Conservation (phyloP, 1,140 invertebrate species). For the Dufourea novaeangliae region DNA sequence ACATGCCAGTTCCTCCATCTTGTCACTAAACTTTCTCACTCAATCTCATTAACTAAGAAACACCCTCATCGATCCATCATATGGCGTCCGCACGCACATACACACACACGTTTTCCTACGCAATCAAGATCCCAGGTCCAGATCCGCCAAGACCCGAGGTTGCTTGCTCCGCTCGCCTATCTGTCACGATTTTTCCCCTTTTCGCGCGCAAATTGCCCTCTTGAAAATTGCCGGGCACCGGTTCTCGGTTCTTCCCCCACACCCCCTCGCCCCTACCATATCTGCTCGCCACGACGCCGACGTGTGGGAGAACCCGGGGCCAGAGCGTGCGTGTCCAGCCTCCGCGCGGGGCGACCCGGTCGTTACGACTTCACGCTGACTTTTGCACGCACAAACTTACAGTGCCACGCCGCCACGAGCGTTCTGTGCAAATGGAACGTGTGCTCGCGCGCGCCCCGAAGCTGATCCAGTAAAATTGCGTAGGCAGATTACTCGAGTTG, state of each 20-base stretch:
- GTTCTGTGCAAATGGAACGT: conserved; percentile 70
- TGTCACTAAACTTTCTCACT: too few relatives aligned
- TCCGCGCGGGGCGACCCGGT: conserved; percentile 70
- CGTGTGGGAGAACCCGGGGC: conserved; percentile 71
- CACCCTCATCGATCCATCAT: too few relatives aligned
- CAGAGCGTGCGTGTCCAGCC: conserved; percentile 74
- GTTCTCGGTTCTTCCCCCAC: not conserved
- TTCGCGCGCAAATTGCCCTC: conserved; percentile 29
- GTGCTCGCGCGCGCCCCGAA: conserved; percentile 52
- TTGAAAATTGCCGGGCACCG: conserved; percentile 50
- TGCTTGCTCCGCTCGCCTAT: not conserved
- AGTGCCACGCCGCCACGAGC: conserved; percentile 54
- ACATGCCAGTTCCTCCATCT: too few relatives aligned
- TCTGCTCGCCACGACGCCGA: not conserved
- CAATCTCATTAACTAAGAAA: too few relatives aligned
- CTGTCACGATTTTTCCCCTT: conserved; percentile 32
- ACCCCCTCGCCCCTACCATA: not conserved
- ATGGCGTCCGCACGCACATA: too few relatives aligned
- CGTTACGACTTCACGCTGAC: conserved; percentile 80
- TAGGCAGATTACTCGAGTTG: conserved; percentile 66
- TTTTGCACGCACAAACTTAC: conserved; percentile 73
- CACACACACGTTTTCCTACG: too few relatives aligned
- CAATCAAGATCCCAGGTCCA: not conserved
- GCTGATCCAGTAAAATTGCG: conserved; percentile 67
- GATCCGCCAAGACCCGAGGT: not conserved